These are phyloP conservation scores for Cotesia chilonis DNA, from an alignment of 1,140 invertebrate genomes.

Conservation along the genomic window DNA sequence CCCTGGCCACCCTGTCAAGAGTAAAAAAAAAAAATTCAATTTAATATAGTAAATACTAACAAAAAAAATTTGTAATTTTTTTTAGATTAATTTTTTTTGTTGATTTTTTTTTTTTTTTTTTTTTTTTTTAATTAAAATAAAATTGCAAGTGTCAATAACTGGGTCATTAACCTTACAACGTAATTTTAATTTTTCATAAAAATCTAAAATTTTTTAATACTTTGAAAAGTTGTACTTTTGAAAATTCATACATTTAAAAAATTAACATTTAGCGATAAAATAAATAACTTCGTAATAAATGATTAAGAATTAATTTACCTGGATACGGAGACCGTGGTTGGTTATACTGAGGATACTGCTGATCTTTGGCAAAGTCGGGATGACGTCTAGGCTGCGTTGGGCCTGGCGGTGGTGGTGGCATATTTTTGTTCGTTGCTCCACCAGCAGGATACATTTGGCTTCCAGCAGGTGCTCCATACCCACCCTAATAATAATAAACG, in stretches of 20 bases:
- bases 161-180: too few relatives aligned
- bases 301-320: slow-evolving; percentile 46
- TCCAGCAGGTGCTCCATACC: slow-evolving; percentile 55
- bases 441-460: slow-evolving; percentile 58
- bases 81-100: too few relatives aligned
- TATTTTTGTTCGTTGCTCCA: slow-evolving; percentile 68
- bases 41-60: slow-evolving; percentile 5
- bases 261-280: slow-evolving; percentile 41
- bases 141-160: too few relatives aligned
- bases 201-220: too few relatives aligned
- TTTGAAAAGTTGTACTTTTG: too few relatives aligned
- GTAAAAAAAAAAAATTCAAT: slow-evolving; percentile 5
- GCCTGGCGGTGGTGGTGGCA: slow-evolving; percentile 74
- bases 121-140: too few relatives aligned
- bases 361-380: slow-evolving; percentile 86
- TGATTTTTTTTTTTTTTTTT: too few relatives aligned
- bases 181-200: too few relatives aligned
- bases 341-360: slow-evolving; percentile 72
- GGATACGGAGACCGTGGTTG: slow-evolving; percentile 69
- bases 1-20: slow-evolving; percentile 67
- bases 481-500: slow-evolving; percentile 43
- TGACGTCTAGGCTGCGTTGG: slow-evolving; percentile 78
- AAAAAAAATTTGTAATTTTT: background rate
- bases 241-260: background rate
- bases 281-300: slow-evolving; percentile 33